Evolutionary conservation across 2,888 invertebrate species (phyloP).

Genomic region (Phengaris alcon): DNA sequence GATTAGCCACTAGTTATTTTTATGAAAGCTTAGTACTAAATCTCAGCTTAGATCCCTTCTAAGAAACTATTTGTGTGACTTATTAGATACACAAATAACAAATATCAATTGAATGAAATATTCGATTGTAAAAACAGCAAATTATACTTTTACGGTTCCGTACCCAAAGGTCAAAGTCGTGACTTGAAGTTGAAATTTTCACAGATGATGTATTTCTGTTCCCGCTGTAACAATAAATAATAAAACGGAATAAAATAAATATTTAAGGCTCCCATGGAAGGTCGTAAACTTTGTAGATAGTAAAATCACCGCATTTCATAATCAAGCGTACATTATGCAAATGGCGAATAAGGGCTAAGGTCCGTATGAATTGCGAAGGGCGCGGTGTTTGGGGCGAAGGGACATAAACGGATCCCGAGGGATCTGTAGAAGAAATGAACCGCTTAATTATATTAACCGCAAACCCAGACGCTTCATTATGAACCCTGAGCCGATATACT

Average conservation of each 20-base stretch:
- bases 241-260: too few relatives aligned
- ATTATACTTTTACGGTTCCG: too few relatives aligned
- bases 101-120: too few relatives aligned
- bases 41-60: not conserved
- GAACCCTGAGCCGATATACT: not conserved
- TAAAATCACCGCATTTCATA: not conserved
- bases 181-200: too few relatives aligned
- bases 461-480: not conserved
- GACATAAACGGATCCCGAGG: constrained; percentile 3
- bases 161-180: too few relatives aligned
- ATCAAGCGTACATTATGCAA: constrained; percentile 6
- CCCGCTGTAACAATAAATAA: too few relatives aligned
- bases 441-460: not conserved
- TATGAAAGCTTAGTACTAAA: not conserved
- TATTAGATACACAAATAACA: not conserved
- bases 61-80: not conserved
- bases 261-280: not conserved
- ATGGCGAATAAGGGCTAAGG: not conserved
- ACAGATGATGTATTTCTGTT: too few relatives aligned
- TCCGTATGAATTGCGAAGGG: not conserved
- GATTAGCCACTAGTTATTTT: not conserved
- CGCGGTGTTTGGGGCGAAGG: not conserved
- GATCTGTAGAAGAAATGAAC: constrained; percentile 14
- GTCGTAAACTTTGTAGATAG: not conserved
- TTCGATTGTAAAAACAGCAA: too few relatives aligned